These are phyloP conservation scores for Orussus abietinus DNA, from an alignment of 1,140 invertebrate species.

Conservation along the genomic window DNA sequence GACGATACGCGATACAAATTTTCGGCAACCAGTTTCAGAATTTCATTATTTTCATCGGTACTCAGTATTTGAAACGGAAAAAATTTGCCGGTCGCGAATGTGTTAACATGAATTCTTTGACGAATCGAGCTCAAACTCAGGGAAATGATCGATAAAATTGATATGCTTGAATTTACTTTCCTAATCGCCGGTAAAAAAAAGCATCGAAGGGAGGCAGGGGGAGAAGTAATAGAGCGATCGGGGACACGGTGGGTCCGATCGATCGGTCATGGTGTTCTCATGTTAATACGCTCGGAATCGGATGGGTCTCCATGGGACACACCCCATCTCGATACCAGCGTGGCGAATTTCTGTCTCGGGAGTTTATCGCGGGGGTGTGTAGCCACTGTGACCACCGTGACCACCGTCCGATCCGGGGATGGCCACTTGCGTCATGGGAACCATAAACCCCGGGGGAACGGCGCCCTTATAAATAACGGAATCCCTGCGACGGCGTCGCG, in stretches of 20 bases:
- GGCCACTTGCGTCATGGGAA: conserved; percentile 41
- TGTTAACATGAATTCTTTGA: too few relatives aligned
- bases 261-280: conserved; percentile 47
- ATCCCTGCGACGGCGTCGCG: conserved; percentile 11
- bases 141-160: not conserved
- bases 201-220: too few relatives aligned
- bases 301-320: conserved; percentile 33
- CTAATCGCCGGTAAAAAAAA: conserved; percentile 10
- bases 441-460: conserved; percentile 31
- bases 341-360: conserved; percentile 44
- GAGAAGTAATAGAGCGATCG: conserved; percentile 46
- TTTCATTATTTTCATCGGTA: too few relatives aligned
- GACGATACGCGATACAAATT: too few relatives aligned
- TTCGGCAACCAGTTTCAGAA: too few relatives aligned
- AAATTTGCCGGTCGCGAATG: too few relatives aligned
- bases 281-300: conserved; percentile 45
- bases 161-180: not conserved
- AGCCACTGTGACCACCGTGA: conserved; percentile 44
- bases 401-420: conserved; percentile 15
- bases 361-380: conserved; percentile 47
- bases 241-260: conserved; percentile 33
- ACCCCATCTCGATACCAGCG: conserved; percentile 30
- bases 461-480: conserved; percentile 25
- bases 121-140: too few relatives aligned
- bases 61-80: too few relatives aligned